Evolutionary conservation across 2,888 invertebrate genomes (phyloP).

Genomic region (Eristalinus sepulchralis): DNA sequence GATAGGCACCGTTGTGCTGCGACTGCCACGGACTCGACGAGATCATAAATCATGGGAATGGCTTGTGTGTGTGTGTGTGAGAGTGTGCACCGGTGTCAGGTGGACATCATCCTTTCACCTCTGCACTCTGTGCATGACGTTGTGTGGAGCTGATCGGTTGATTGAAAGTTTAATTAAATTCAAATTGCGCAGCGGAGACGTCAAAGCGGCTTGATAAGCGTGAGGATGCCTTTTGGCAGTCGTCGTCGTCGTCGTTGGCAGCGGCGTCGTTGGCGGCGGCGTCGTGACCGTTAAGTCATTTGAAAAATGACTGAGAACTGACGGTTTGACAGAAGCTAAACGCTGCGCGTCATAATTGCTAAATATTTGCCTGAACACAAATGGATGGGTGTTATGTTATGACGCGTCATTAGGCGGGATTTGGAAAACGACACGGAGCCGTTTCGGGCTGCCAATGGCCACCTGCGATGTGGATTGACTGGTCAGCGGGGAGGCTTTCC

Average conservation of each 20-base stretch:
- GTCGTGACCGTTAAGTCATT: constrained; percentile 7
- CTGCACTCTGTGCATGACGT: constrained; percentile 1
- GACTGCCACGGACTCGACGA: background rate
- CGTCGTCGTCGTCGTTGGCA: background rate
- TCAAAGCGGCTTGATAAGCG: constrained; percentile 20
- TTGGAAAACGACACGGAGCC: background rate
- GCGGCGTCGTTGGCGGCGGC: background rate
- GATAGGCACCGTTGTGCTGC: background rate
- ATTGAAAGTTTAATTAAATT: constrained; percentile 68
- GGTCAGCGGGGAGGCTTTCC: background rate
- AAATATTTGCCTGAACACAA: constrained; percentile 20
- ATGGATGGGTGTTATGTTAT: constrained; percentile 29
- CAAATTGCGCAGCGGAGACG: constrained; percentile 28
- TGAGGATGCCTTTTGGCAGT: background rate
- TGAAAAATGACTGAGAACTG: constrained; percentile 57
- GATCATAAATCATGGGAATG: constrained; percentile 57
- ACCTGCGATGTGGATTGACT: background rate
- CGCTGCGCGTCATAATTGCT: constrained; percentile 60
- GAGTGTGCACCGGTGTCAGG: constrained; percentile 49
- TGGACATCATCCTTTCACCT: constrained; percentile 69
- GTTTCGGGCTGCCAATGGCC: background rate
- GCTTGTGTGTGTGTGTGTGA: constrained; percentile 10
- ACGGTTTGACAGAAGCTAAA: constrained; percentile 60
- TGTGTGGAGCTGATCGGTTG: constrained; percentile 37
- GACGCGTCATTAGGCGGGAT: constrained; percentile 1